Conservation (phyloP, 2,888 invertebrate genomes). For the Hypomecis atomaria region DNA sequence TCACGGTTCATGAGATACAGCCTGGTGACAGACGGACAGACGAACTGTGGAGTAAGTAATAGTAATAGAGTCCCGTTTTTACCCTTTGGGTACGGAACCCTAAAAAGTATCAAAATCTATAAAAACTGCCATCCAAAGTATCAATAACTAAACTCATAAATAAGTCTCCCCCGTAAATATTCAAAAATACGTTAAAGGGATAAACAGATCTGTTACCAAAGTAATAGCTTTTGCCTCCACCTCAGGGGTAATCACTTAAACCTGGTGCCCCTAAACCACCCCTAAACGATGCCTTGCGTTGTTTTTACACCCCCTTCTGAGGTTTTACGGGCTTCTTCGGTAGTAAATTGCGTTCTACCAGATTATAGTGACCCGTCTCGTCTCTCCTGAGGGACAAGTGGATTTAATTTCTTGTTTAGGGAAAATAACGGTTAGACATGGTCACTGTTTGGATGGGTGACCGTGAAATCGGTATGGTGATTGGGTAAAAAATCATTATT, state of each 20-base stretch:
- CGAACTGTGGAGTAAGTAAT: too few species aligned
- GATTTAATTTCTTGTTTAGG: not conserved
- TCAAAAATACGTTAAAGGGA: conserved; percentile 21
- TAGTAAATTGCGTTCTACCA: conserved; percentile 45
- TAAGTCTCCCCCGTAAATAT: conserved; percentile 19
- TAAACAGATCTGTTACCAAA: conserved; percentile 28
- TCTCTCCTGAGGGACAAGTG: conserved; percentile 18
- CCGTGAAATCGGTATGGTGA: not conserved
- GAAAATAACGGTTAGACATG: not conserved
- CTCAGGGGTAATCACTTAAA: conserved; percentile 40
- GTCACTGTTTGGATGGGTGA: not conserved
- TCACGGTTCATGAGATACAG: too few species aligned
- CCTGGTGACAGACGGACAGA: too few species aligned
- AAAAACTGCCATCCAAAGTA: not conserved
- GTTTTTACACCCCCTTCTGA: conserved; percentile 51
- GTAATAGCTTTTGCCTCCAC: conserved; percentile 29
- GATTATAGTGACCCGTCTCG: conserved; percentile 26
- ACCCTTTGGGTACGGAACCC: too few species aligned
- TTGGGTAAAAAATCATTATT: too few species aligned
- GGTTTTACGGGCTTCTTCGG: conserved; percentile 47
- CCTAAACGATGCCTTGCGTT: conserved; percentile 38
- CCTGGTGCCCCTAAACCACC: conserved; percentile 36
- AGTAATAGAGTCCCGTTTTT: too few species aligned
- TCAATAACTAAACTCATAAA: conserved; percentile 3
- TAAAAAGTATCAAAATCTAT: not conserved